Base-by-base conservation (phyloP, 1,140 invertebrate species). In the Papilio polyxenes region DNA sequence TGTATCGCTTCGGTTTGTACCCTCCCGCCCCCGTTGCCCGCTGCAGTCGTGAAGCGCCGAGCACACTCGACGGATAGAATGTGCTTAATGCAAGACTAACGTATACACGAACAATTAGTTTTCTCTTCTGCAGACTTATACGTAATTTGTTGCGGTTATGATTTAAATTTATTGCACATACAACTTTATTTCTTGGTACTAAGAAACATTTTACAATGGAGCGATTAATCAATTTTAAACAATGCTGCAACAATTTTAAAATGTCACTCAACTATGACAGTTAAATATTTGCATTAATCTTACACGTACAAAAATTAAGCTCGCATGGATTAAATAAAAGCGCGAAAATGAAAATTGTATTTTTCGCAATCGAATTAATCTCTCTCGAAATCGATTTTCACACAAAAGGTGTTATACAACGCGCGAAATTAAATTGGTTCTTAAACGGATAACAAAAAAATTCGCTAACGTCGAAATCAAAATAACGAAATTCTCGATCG, bases 101-200 rank as follows among this genome's bases (percentile, higher is more conserved):
- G 76, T 78, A 78, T 56, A 59, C 53, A 53, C 53, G 51, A 78
- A 78, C 76, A 78, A 78, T 78, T 78, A 78, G 53, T 78, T 59
- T 78, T 78, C 76, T 62, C 49, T 78, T 72, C 65, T 72, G 65
- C 31, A 31, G 65, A 72, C 65, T 72, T 72, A 31, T 72, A 72
- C 65, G 65, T 72, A 72, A 72, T 72, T 72, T 72, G 65, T 72
- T 72, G 65, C 65, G 31, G 65, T 72, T 72, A 72, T 37, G 31
- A 37, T 72, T 72, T 37, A 72, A 37, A 72, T 72, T 6, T 37
- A 15, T 72, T 37, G 6, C 31, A 72, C 13, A 40, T 40, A 72
- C 4, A 72, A 72, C 65, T 72, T 15, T 72, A 72, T 72, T 37
- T 31, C 5, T 17, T 6, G 13, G 65, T 11, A 72, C 0, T 72